phyloP scores from a whole-genome alignment of 2,888 invertebrate genomes.

The Rhamnusium bicolor region DNA sequence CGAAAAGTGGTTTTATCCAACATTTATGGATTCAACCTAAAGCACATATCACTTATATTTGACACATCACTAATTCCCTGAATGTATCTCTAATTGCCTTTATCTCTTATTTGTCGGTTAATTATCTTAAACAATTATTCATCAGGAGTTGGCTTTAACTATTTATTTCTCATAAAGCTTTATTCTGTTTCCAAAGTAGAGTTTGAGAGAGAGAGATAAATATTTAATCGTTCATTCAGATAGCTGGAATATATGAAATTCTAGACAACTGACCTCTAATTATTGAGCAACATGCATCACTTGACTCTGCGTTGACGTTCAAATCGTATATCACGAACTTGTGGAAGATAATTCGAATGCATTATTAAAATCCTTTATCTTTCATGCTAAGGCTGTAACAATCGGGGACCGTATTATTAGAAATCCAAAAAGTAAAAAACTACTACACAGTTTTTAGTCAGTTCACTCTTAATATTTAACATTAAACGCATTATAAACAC shows the following conservation, averaged over 20 bases:
- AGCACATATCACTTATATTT: neutral
- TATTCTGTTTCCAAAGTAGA: slow-evolving; percentile 19
- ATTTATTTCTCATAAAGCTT: slow-evolving; percentile 27
- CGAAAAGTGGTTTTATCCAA: too few relatives aligned
- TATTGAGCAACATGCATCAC: slow-evolving; percentile 3
- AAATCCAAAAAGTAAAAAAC: too few relatives aligned
- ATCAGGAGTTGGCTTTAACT: slow-evolving; percentile 2
- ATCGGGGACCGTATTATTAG: neutral
- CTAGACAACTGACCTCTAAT: slow-evolving; percentile 10
- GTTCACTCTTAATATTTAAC: too few relatives aligned
- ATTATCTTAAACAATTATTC: slow-evolving; percentile 7
- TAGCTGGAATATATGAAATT: slow-evolving; percentile 6
- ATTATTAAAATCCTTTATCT: slow-evolving; percentile 6
- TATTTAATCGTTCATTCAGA: slow-evolving; percentile 24
- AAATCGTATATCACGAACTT: too few relatives aligned
- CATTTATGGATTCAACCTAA: neutral
- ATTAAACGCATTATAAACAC: too few relatives aligned
- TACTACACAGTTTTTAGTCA: too few relatives aligned
- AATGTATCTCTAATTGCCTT: neutral
- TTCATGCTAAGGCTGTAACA: neutral
- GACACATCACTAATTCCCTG: neutral
- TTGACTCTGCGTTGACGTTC: too few relatives aligned
- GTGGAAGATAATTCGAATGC: too few relatives aligned
- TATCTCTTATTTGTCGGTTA: neutral
- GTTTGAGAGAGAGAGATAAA: slow-evolving; percentile 16